Evolutionary conservation across 2,888 invertebrate genomes (phyloP), one percentile per base, ranked within the genome.

Genomic region (Macrosiphum euphorbiae): DNA sequence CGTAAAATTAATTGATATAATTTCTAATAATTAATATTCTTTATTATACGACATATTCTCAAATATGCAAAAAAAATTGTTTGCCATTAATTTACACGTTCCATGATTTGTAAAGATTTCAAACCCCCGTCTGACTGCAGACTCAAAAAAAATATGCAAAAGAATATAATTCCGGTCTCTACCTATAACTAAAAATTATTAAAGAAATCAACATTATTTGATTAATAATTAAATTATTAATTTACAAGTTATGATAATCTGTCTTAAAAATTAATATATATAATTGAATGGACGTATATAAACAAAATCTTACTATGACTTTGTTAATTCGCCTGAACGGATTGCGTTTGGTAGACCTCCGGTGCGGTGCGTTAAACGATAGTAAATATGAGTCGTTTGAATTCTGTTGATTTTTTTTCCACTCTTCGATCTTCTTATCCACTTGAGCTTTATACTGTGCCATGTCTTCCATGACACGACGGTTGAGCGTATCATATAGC

Each of bases 401-500:
- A 67, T 90, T 52, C n/a, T 90, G 85, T 41, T 90, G 58, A 10
- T 94, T 93, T 94, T 91, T 94, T 88, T 92, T 94, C 94, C 94
- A 94, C 50, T 94, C 94, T 50, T 94, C 94, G 52, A 92, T 89
- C n/a, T 90, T 92, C 88, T 67, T 91, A 61, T 94, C 78, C 24
- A 94, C 94, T 47, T 89, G 58, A 20, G 90, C 86, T 50, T 94
- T 94, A 84, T 94, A 94, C 5, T 93, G 85, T 35, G 92, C 95
- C 96, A 97, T 95, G 96, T 98, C 96, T 95, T 95, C 95, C 94
- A 96, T 96, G 0, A 98, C 97, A 94, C 98, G 96, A 90, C 96
- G 95, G 95, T 97, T 97, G 86, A 98, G 96, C 92, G 96, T 96
- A 28, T 96, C 96, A 95, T 97, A 98, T 95, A 97, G 96, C n/a